Base-by-base conservation (phyloP, 2,797 vertebrate species). In the Falco novaeseelandiae region DNA sequence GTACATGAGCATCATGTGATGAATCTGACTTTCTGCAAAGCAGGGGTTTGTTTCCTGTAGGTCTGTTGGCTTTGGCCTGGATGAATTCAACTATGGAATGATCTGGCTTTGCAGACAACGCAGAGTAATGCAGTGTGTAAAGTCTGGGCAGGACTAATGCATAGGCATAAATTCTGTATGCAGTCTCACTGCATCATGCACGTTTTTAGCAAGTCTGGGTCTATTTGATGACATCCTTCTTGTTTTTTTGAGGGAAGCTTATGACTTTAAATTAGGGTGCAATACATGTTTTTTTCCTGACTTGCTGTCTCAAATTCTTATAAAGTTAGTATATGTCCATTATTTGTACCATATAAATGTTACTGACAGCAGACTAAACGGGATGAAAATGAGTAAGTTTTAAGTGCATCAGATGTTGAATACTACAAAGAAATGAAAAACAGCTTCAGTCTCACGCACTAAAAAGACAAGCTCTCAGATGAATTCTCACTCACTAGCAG, bases 241-340 rank as follows among this genome's bases (percentile, higher is more conserved):
- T 11, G 34, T 5, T 30, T 38, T 66, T 74, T 14, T 58, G 27
- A 42, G 52, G 44, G 34, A 40, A 38, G 10, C 23, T 72, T 40
- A 12, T 61, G n/a, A 52, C 34, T 22, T 61, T 44, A 36, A 71
- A 15, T 44, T 61, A n/a, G 34, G 14, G 5, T 29, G 2, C 65
- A 34, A 29, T 52, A 6, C 2, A 11, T 38, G 1, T 29, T 2
- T 44, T 48, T 87, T 88, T 70, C 44, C 17, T 91, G 42, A 48
- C 5, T 27, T 57, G 6, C 20, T n/a, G 4, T 74, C 8, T 88
- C 7, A 55, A 26, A 36, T 2, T 2, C 13, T 67, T 61, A 9
- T 0, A 2, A 44, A 79, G 20, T 17, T 63, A 9, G 23, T 66
- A 4, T 9, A 3, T 18, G 5, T 54, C 7, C 7, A 0, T 48